Evolutionary conservation across 2,888 invertebrate genomes (phyloP), one percentile per base, ranked within the genome.

Genomic region (Rhamphomyia laevipes): DNA sequence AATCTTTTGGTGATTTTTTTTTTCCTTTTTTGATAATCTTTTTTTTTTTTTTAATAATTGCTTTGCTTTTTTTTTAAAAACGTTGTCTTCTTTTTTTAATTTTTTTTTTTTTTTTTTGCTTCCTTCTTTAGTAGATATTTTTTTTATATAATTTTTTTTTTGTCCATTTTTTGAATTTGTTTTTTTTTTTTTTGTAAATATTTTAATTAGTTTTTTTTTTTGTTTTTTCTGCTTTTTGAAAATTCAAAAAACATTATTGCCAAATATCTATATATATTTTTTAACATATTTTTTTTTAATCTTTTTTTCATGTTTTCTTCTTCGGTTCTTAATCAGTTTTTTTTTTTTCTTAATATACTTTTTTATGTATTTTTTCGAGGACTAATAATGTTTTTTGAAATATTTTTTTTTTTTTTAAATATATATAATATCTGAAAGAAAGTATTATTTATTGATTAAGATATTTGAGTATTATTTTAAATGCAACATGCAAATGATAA

Each of bases 341-440:
- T 52, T 55, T 56, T 55, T 55, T 54, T 58, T 51, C 55, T 57
- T 57, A 56, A 59, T 57, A 52, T 49, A 44, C 45, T 52, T 55
- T 58, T 57, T 58, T 58, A 57, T 57, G 50, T 58, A 55, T 49
- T 50, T 57, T 53, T 54, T 61, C 61, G 64, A 66, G 66, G 66
- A 64, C 60, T 63, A 67, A 70, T 67, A 67, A 67, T 69, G 69
- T 69, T 69, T 69, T 69, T 69, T 69, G 69, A 69, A 69, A 63
- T 59, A 46, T 57, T 57, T 64, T 65, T 63, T 66, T 64, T 58
- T 55, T 55, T 49, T 56, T 59, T 41, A 38, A 46, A 50, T 49
- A 57, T 61, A 65, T 65, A 66, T 69, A 68, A 69, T 68, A 69
- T 70, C 70, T 70, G 70, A 70, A 69, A 69, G 67, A 67, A 69